Percentiles rank a stretch among this genome's conserved stretches.
Evolutionary conservation across 1,140 invertebrate species (phyloP).

Genomic region (Cherax destructor): DNA sequence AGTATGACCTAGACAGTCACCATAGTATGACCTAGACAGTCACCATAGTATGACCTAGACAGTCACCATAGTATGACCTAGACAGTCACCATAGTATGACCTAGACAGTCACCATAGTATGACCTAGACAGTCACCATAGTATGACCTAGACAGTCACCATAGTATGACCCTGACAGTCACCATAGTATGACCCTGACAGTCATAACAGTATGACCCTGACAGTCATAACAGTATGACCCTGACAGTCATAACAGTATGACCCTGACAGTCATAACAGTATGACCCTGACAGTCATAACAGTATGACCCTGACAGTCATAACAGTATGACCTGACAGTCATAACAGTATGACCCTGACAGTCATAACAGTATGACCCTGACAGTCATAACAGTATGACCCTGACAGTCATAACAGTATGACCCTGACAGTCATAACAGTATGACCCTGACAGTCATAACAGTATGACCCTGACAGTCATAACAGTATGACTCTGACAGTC

Average conservation of each 20-base stretch:
- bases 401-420: neutral
- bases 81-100: neutral
- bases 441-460: neutral
- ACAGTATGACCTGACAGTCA: neutral
- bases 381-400: neutral
- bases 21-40: neutral
- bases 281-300: neutral
- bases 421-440: neutral
- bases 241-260: neutral
- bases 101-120: neutral
- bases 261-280: neutral
- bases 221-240: neutral
- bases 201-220: neutral
- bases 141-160: neutral
- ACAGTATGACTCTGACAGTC: neutral
- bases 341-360: neutral
- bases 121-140: neutral
- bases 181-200: neutral
- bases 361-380: neutral
- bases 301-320: neutral
- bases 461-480: neutral
- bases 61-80: neutral
- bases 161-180: neutral
- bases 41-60: neutral
- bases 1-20: neutral